These are phyloP conservation scores for Hymenopus coronatus DNA, from an alignment of 2,888 invertebrate genomes.

Conservation along the genomic window DNA sequence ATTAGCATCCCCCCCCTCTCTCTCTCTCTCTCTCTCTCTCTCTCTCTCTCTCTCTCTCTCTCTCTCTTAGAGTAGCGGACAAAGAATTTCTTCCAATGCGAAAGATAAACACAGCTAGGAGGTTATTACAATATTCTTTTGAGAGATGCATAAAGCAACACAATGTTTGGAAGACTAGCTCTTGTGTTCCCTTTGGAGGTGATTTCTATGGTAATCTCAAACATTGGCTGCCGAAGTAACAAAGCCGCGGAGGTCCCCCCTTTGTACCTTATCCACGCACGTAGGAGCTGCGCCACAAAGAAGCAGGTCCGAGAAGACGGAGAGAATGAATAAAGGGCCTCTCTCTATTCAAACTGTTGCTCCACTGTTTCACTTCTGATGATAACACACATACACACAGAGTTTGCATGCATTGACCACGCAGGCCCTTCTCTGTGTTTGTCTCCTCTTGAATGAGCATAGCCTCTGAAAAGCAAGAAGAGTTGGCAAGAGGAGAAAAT, in stretches of 20 bases:
- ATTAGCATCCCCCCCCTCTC: no score
- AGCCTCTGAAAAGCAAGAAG: neutral
- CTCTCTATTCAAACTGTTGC: neutral
- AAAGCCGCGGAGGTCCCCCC: neutral
- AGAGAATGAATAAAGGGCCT: neutral
- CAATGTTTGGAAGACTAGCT: neutral
- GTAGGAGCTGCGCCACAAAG: constrained; percentile 1
- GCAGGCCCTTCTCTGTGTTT: neutral
- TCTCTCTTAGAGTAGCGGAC: neutral
- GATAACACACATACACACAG: neutral
- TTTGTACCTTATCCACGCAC: constrained; percentile 8
- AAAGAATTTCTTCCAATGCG: neutral
- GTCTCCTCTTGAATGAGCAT: neutral
- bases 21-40: no score
- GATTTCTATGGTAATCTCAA: constrained; percentile 20
- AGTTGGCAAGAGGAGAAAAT: neutral
- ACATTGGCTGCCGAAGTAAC: constrained; percentile 4
- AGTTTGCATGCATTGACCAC: neutral
- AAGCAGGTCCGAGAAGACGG: neutral
- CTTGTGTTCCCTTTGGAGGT: neutral
- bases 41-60: no score
- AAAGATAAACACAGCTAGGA: neutral
- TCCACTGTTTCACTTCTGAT: neutral
- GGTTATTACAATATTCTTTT: neutral
- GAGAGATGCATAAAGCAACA: neutral